A percentile compares a stretch with the other conserved stretches of the same genome.
These are phyloP conservation scores for Blera fallax DNA, from an alignment of 2,888 invertebrate genomes.

Conservation along the genomic window DNA sequence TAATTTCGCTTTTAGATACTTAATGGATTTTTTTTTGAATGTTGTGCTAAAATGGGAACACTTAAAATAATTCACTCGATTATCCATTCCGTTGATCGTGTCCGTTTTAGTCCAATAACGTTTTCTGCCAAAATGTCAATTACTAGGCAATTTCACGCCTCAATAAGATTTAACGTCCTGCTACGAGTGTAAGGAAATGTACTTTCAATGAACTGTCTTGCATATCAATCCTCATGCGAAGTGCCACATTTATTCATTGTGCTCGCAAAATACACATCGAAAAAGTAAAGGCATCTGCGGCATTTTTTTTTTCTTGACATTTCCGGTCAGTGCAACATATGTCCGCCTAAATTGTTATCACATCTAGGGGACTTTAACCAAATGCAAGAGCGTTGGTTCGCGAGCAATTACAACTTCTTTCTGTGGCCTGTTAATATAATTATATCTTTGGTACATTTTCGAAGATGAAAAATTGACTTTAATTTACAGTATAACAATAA, in stretches of 20 bases:
- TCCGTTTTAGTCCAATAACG: background rate
- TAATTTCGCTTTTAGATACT: background rate
- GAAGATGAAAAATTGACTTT: background rate
- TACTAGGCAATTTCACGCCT: conserved; percentile 26
- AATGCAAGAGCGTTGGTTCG: background rate
- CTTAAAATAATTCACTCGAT: background rate
- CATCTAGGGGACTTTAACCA: background rate
- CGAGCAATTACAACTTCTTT: background rate
- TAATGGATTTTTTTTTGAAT: background rate
- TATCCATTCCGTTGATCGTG: conserved; percentile 15
- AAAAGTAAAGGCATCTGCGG: background rate
- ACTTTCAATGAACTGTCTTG: background rate
- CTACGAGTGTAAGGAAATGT: background rate
- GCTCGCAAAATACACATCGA: background rate
- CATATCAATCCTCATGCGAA: background rate
- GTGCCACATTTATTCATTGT: background rate
- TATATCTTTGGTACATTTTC: background rate
- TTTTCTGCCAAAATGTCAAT: conserved; percentile 22
- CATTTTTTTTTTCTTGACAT: background rate
- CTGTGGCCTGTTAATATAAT: background rate
- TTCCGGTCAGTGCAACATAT: background rate
- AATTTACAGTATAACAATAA: background rate
- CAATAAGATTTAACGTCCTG: conserved; percentile 3
- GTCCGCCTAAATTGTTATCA: background rate
- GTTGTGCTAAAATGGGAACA: background rate